A percentile compares a stretch with the other conserved stretches of the same genome.
Evolutionary conservation across 2,888 invertebrate species (phyloP).

Genomic region (Drosophila demipolita): DNA sequence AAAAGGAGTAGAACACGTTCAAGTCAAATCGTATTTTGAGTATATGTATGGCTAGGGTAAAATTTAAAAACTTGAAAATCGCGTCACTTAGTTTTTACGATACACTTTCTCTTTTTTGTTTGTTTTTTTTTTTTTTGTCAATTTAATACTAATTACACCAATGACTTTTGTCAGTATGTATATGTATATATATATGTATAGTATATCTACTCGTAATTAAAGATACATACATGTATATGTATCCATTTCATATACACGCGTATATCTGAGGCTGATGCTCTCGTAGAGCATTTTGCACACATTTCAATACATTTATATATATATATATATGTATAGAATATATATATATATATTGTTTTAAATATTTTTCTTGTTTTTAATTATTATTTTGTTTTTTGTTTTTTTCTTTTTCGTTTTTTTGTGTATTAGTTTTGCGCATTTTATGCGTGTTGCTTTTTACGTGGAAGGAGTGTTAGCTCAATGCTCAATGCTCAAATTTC

Average conservation of each 20-base stretch:
- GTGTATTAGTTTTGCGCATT: constrained; percentile 72
- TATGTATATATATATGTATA: constrained; percentile 5
- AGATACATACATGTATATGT: constrained; percentile 11
- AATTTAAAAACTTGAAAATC: constrained; percentile 15
- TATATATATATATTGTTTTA: constrained; percentile 15
- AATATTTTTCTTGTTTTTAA: constrained; percentile 2
- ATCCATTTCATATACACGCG: constrained; percentile 19
- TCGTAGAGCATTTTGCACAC: constrained; percentile 61
- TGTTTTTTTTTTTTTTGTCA: not conserved
- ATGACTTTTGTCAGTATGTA: constrained; percentile 11
- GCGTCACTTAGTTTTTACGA: constrained; percentile 25
- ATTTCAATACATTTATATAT: not conserved
- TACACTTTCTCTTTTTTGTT: constrained; percentile 13
- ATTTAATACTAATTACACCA: constrained; percentile 39
- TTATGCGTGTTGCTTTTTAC: constrained; percentile 81
- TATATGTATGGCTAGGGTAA: constrained; percentile 13
- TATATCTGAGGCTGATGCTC: constrained; percentile 43
- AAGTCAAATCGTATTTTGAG: constrained; percentile 18
- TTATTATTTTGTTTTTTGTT: constrained; percentile 5
- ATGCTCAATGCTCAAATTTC: constrained; percentile 8
- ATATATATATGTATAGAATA: constrained; percentile 27
- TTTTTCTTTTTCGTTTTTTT: constrained; percentile 15
- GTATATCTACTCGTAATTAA: constrained; percentile 10
- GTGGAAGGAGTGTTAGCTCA: constrained; percentile 80
- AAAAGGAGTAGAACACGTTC: constrained; percentile 15